Evolutionary conservation across 2,797 vertebrate species (phyloP).

Genomic region (Gambusia yucatana): DNA sequence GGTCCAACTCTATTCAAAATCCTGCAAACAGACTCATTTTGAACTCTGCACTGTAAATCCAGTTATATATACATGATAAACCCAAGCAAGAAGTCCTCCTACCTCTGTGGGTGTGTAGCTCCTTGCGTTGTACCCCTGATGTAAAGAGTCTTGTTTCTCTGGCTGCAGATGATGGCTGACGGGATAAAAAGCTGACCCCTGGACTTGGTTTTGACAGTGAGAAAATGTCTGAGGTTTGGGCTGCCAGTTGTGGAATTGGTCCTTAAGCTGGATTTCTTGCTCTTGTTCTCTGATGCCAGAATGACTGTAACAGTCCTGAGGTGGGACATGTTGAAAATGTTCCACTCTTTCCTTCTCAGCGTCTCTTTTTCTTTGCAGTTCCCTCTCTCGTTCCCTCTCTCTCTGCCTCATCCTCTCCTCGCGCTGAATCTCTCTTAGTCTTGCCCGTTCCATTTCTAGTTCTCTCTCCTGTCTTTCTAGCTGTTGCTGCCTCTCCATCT

Average conservation of each 20-base stretch:
- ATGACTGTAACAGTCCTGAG: conserved; percentile 46
- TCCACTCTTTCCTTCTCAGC: conserved; percentile 38
- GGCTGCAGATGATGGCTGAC: conserved; percentile 47
- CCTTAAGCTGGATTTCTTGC: conserved; percentile 43
- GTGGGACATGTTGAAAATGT: conserved; percentile 35
- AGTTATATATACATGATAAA: background rate
- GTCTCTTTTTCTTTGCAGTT: conserved; percentile 39
- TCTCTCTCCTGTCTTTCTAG: conserved; percentile 56
- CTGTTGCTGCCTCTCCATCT: conserved; percentile 54
- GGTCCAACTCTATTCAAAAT: background rate
- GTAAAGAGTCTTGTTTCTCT: conserved; percentile 46
- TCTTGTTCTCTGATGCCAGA: conserved; percentile 36
- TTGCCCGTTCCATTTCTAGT: conserved; percentile 45
- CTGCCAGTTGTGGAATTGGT: conserved; percentile 42
- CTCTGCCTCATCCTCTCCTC: conserved; percentile 47
- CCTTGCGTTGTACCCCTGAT: conserved; percentile 49
- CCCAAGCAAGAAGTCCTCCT: conserved; percentile 10
- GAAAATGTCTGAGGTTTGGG: conserved; percentile 26
- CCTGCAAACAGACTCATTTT: background rate
- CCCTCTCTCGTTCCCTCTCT: conserved; percentile 50
- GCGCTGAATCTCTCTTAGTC: conserved; percentile 45
- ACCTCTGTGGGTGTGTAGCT: conserved; percentile 78
- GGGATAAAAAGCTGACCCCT: conserved; percentile 77
- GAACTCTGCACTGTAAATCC: background rate
- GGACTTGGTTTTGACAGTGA: conserved; percentile 34